These are phyloP conservation scores for Zeus faber DNA, from an alignment of 2,113 vertebrate genomes.

Conservation along the genomic window DNA sequence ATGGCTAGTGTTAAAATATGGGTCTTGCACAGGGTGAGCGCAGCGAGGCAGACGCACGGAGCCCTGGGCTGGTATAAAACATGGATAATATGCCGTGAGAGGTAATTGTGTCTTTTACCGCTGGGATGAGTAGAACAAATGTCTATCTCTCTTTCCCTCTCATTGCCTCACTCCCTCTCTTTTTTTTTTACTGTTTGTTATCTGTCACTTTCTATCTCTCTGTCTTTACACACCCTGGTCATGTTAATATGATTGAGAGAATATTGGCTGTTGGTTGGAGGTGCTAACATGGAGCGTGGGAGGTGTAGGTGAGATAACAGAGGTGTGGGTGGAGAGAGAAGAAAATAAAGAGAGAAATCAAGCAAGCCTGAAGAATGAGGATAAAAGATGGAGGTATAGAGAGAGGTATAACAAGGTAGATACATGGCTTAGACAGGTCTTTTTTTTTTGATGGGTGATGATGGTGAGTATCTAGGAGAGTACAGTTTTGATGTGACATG, in stretches of 20 bases:
- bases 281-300: conserved; percentile 69
- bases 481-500: no score
- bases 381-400: conserved; percentile 79
- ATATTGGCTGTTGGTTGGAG: conserved; percentile 98
- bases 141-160: conserved; percentile 34
- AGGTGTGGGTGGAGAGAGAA: conserved; percentile 71
- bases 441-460: no score
- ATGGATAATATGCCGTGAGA: conserved; percentile 99
- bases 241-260: conserved; percentile 98
- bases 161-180: conserved; percentile 16
- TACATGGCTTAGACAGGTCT: no score
- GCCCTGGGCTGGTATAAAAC: conserved; percentile 98
- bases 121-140: conserved; percentile 99
- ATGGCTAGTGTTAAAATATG: conserved; percentile 99
- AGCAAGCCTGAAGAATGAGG: conserved; percentile 74
- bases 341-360: conserved; percentile 40
- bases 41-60: conserved; percentile 73
- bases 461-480: no score
- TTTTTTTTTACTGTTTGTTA: conserved; percentile 32
- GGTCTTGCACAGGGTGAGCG: conserved; percentile 85
- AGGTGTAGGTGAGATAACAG: conserved; percentile 71
- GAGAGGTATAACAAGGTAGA: conserved; percentile 79
- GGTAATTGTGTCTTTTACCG: conserved; percentile 99
- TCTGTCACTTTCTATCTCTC: conserved; percentile 27
- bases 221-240: conserved; percentile 78